Evolutionary conservation across 1,140 invertebrate species (phyloP), one percentile per base, ranked within the genome.

Genomic region (Nymphalis io): DNA sequence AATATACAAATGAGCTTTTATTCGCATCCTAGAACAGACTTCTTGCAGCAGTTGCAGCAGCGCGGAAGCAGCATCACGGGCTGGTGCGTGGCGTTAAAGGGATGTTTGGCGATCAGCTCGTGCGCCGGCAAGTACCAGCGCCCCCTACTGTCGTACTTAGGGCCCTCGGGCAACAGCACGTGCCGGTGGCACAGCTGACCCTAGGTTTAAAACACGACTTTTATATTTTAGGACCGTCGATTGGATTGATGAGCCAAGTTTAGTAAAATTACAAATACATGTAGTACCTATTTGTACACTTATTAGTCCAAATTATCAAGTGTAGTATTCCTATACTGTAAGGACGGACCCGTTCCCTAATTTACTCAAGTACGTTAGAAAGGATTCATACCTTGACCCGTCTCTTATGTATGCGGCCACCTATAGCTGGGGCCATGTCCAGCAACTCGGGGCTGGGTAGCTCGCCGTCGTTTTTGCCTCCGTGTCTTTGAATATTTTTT

Each of bases 31-130:
- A 89, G 80, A 15, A 82, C 84, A 1, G 85, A 86, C 76, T 89
- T 89, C 71, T 77, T 78, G 76, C 87, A 89, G 70, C 87, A 89
- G 74, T 89, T 89, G 70, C 87, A 89, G 74, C 87, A 89, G 20
- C 70, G 60, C 16, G 87, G 87, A 70, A 89, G 73, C 55, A 87
- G 20, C 8, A 82, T 60, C 0, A 15, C 3, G 0, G 84, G 85
- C 1, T 20, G 21, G 4, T 21, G 60, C 15, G 87, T 86, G 12
- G 55, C 15, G 53, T 59, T 20, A 72, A 70, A 87, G 39, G 71
- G 60, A 2, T 65, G 69, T 5, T 48, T 57, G 12, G 38, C 27
- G n/a, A 48, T 27, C 10, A 39, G 53, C 13, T 15, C 40, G 63
- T 72, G 72, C n/a, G 69, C 78, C 12, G 53, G 42, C 57, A 84